Conservation (phyloP, 2,113 vertebrate species). For the Probosciger aterrimus region DNA sequence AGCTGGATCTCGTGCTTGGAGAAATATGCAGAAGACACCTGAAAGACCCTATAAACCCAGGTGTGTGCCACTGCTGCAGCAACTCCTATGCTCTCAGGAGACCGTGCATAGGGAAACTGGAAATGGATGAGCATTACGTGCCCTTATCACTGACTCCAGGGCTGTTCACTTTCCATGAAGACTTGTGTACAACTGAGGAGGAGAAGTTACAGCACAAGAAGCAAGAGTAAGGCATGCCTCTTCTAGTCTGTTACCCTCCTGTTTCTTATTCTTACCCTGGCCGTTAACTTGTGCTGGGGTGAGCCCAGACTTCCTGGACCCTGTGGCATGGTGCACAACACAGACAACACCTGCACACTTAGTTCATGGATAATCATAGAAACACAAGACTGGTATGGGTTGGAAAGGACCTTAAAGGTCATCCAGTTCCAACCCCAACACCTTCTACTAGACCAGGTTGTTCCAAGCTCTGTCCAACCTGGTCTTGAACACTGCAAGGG, state of each 20-base stretch:
- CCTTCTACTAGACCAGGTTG: neutral
- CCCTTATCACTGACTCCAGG: neutral
- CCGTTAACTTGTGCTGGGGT: too few species aligned
- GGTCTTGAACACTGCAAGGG: neutral
- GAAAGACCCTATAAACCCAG: neutral
- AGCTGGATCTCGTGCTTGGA: constrained; percentile 54
- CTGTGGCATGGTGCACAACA: fast-evolving
- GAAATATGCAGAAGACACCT: constrained; percentile 51
- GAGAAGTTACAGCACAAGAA: constrained; percentile 27
- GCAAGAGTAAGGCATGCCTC: constrained; percentile 33
- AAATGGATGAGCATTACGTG: neutral
- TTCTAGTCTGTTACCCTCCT: too few species aligned
- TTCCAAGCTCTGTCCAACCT: neutral
- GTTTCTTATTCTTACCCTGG: neutral
- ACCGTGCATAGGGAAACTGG: constrained; percentile 27
- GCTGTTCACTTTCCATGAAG: neutral
- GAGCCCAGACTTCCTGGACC: fast-evolving
- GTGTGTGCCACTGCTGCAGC: constrained; percentile 40
- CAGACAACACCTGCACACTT: fast-evolving
- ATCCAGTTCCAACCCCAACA: neutral
- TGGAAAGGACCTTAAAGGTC: neutral
- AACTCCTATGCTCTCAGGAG: constrained; percentile 9
- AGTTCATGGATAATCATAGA: neutral
- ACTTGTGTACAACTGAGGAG: constrained; percentile 3
- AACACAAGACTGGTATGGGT: neutral